Evolutionary conservation across 1,140 invertebrate genomes (phyloP).

Genomic region (Apolygus lucorum): DNA sequence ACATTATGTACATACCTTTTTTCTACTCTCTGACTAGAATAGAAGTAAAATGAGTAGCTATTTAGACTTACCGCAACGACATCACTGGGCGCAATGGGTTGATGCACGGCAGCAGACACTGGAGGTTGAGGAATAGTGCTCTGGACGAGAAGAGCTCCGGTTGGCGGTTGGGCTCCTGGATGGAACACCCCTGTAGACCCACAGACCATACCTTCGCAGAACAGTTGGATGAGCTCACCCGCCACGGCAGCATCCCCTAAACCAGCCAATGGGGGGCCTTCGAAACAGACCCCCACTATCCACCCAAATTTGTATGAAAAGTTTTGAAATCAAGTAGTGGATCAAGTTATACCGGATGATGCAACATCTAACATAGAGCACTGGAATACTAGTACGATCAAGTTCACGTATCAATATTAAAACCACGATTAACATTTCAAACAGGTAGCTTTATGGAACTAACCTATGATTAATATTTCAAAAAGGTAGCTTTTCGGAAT

Average conservation of each 20-base stretch:
- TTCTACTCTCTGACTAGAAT: no score
- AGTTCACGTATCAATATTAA: no score
- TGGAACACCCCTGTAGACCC: slow-evolving; percentile 13
- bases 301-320: no score
- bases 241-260: slow-evolving; percentile 4
- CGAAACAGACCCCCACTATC: background rate
- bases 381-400: no score
- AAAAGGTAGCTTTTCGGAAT: no score
- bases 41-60: background rate
- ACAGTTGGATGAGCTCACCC: slow-evolving; percentile 10
- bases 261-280: slow-evolving; percentile 9
- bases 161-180: slow-evolving; percentile 26
- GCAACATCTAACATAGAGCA: no score
- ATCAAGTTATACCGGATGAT: no score
- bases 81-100: slow-evolving; percentile 38
- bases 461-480: no score
- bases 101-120: slow-evolving; percentile 31
- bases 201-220: slow-evolving; percentile 22
- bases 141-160: slow-evolving; percentile 30
- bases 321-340: no score
- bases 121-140: slow-evolving; percentile 17
- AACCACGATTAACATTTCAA: no score
- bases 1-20: no score
- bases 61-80: slow-evolving; percentile 43
- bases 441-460: no score